A percentile compares a stretch with the other conserved stretches of the same genome.
Evolutionary conservation across 1,140 invertebrate genomes (phyloP).

Genomic region (Calephelis virginiensis): DNA sequence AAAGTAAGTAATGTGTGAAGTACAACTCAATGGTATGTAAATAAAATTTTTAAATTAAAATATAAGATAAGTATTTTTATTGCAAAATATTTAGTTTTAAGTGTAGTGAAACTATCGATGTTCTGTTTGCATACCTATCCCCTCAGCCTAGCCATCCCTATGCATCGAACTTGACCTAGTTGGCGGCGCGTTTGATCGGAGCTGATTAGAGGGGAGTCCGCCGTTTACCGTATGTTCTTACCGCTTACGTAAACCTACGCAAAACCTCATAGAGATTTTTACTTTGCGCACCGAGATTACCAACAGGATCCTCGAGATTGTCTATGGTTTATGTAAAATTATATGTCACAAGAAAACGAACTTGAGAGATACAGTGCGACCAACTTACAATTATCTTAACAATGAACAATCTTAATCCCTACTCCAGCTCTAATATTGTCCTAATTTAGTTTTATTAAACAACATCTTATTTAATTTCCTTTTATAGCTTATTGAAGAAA

Average conservation of each 20-base stretch:
- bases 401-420: not conserved
- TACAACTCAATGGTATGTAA: no score
- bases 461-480: no score
- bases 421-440: no score
- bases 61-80: no score
- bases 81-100: no score
- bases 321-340: not conserved
- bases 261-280: constrained; percentile 23
- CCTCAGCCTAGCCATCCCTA: constrained; percentile 27
- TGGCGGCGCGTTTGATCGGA: constrained; percentile 35
- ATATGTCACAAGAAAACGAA: no score
- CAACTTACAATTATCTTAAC: not conserved
- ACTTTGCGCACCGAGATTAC: constrained; percentile 21
- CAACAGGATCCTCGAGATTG: constrained; percentile 3
- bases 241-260: constrained; percentile 31
- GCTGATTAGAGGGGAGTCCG: constrained; percentile 33
- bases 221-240: constrained; percentile 25
- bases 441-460: no score
- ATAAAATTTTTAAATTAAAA: no score
- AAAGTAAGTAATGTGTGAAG: no score
- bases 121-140: constrained; percentile 4
- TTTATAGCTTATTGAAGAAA: no score
- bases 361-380: no score
- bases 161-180: constrained; percentile 35
- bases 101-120: not conserved